These are phyloP conservation scores for Linurgus olivaceus DNA, from an alignment of 2,797 vertebrate genomes.

Conservation along the genomic window DNA sequence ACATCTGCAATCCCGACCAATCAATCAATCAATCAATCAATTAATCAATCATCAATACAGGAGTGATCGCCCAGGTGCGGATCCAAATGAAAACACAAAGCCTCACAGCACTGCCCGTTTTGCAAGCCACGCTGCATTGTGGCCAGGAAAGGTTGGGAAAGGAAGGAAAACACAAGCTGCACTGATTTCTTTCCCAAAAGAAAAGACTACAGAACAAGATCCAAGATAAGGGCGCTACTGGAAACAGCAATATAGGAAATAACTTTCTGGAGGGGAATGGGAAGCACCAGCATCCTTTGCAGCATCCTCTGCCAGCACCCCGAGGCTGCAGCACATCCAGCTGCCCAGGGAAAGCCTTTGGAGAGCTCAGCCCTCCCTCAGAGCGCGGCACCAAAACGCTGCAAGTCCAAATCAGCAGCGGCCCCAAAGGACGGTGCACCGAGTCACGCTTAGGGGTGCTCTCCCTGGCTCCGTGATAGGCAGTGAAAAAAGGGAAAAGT, in stretches of 20 bases:
- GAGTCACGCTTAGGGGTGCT: rapidly evolving
- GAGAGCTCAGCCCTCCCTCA: not conserved
- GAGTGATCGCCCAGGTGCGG: rapidly evolving
- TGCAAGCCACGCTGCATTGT: rapidly evolving
- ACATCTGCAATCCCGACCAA: rapidly evolving
- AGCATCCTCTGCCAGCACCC: not conserved
- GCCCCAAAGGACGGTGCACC: not conserved
- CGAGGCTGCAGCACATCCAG: not conserved
- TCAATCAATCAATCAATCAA: not conserved
- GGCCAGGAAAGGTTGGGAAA: not conserved
- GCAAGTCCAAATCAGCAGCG: not conserved
- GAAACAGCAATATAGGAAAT: not conserved
- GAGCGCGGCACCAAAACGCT: rapidly evolving
- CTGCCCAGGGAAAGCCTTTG: not conserved
- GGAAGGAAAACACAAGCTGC: not conserved
- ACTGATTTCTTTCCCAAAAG: not conserved
- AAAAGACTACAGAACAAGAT: not conserved
- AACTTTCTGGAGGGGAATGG: not conserved
- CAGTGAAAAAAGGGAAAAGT: rapidly evolving
- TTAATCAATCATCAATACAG: not conserved
- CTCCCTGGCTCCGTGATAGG: not conserved
- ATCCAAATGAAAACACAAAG: rapidly evolving
- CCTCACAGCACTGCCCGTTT: rapidly evolving
- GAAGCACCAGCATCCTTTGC: not conserved
- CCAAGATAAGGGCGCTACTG: not conserved